phyloP scores from a whole-genome alignment of 1,140 invertebrate genomes.

The Propsilocerus akamusi region DNA sequence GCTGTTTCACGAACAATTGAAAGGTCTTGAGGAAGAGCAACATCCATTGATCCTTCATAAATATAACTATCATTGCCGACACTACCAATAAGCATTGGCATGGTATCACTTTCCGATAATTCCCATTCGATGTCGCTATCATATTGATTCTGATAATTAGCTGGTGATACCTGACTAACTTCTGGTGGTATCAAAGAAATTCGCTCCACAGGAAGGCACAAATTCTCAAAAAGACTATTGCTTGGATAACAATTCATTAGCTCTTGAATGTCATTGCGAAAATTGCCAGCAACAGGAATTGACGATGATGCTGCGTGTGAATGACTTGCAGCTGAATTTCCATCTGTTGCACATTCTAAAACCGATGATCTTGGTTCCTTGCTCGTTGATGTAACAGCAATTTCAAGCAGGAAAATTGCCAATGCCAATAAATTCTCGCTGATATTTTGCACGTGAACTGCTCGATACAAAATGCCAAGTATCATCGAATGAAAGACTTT shows the following conservation, averaged over 20 bases:
- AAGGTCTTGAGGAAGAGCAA: conserved; percentile 22
- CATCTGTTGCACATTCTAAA: conserved; percentile 14
- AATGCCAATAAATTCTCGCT: conserved; percentile 73
- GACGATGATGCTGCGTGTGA: not conserved
- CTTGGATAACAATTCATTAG: conserved; percentile 54
- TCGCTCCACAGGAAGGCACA: conserved; percentile 34
- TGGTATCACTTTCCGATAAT: conserved; percentile 24
- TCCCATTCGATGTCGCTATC: conserved; percentile 40
- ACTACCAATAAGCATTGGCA: conserved; percentile 17
- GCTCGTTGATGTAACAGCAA: conserved; percentile 50
- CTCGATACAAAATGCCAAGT: conserved; percentile 68
- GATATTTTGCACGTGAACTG: conserved; percentile 50
- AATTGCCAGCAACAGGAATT: not conserved
- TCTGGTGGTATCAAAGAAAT: conserved; percentile 31
- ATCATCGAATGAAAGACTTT: conserved; percentile 72
- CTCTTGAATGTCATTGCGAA: conserved; percentile 36
- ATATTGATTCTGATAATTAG: conserved; percentile 22
- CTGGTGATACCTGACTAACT: conserved; percentile 31
- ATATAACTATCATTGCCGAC: not conserved
- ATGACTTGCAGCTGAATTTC: conserved; percentile 12
- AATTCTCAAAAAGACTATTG: conserved; percentile 60
- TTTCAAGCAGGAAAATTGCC: conserved; percentile 69
- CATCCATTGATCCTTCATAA: conserved; percentile 17
- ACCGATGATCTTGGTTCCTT: conserved; percentile 21
- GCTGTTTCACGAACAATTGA: conserved; percentile 20